Evolutionary conservation across 1,140 invertebrate species (phyloP), one percentile per base, ranked within the genome.

Genomic region (Brachystomella parvula): DNA sequence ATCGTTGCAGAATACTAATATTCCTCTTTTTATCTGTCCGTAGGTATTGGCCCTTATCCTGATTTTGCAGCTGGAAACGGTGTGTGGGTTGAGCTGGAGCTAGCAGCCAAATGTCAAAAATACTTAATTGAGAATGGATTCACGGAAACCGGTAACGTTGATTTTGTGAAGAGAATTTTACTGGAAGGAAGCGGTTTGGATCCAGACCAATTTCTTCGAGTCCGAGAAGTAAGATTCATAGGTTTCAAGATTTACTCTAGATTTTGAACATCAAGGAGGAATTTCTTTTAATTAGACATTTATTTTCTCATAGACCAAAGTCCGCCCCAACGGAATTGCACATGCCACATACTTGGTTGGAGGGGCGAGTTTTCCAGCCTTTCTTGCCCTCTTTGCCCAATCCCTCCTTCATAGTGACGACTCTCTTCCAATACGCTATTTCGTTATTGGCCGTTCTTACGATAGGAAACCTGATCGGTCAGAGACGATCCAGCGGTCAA

Each of bases 361-460:
- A 24, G 71, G 71, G 1, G 57, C 68, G 1, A 65, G 53, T 12
- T 64, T 70, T 21, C 71, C 71, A 39, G 61, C 69, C 0, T 61
- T 68, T 12, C 24, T 73, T 1, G 57, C 67, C 6, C 24, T 68
- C 3, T 67, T 68, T 58, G 39, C 71, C 12, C 66, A 70, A 35
- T 62, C 71, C 0, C 6, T 68, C 3, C 39, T 72, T 19, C 29
- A 69, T 21, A 44, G 29, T 15, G 31, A 29, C 1, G 26, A 64
- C 0, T 24, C 47, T 2, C 24, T 70, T 47, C 68, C 71, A 2
- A 28, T 70, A n/a, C 30, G 66, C 12, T 69, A 69, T 35, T 69
- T 69, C 47, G 68, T 73, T 1, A 67, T 69, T 49, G 71, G 68
- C 1, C 59, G 68, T 24, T 63, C 65, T 30, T 68, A 71, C 30